A percentile compares a stretch with the other conserved stretches of the same genome.
Conservation (phyloP, 2,797 vertebrate genomes). For the Chloroceryle inda region DNA sequence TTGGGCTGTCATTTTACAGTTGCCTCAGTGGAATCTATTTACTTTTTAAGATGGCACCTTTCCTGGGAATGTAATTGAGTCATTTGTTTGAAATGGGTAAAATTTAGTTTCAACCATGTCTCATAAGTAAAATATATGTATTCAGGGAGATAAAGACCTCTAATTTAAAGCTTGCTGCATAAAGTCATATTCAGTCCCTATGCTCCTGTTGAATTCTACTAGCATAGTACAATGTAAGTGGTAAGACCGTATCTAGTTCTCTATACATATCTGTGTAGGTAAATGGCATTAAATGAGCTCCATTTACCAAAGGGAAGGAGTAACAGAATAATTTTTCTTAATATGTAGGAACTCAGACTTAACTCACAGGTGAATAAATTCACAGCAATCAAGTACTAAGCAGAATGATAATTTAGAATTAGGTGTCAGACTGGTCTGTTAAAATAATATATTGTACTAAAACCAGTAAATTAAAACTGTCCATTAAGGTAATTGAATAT, state of each 20-base stretch:
- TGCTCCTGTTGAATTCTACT: neutral
- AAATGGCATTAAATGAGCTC: neutral
- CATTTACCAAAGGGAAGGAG: conserved; percentile 3
- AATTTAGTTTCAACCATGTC: neutral
- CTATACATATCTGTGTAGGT: neutral
- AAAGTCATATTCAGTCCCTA: neutral
- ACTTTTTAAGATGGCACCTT: neutral
- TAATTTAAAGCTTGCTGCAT: neutral
- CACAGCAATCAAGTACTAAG: neutral
- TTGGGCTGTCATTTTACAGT: neutral
- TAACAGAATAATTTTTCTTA: neutral
- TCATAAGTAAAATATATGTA: neutral
- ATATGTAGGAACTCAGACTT: neutral
- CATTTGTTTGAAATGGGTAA: conserved; percentile 7
- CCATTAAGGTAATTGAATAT: neutral
- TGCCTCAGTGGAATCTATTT: neutral
- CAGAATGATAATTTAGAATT: neutral
- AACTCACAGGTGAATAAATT: neutral
- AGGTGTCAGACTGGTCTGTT: neutral
- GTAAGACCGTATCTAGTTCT: neutral
- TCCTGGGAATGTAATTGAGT: neutral
- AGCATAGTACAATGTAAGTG: neutral
- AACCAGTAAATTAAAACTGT: neutral
- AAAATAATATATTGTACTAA: neutral
- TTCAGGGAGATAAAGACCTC: neutral